Evolutionary conservation across 2,797 vertebrate genomes (phyloP), one percentile per base, ranked within the genome.

Genomic region (Sandelia bainsii): DNA sequence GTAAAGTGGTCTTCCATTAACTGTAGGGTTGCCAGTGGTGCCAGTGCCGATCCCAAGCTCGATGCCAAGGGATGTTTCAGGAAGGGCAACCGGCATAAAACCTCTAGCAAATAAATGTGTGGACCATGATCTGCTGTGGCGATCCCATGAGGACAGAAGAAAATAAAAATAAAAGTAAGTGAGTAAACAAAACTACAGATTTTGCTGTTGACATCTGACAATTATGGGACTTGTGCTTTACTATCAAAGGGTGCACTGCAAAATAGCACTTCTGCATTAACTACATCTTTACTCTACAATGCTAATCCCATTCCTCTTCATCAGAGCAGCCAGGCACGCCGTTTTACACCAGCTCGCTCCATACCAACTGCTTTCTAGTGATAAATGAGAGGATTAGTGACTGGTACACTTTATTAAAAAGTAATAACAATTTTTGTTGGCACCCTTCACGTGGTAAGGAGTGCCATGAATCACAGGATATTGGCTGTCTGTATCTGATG

Each of bases 401-500:
- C 95, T 95, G 96, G 95, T 97, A 96, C 96, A 98, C 97, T 99
- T 99, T 99, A 99, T 99, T 99, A 99, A 99, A 99, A 98, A 98
- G 96, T 98, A 99, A 99, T 99, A 99, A 98, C 96, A 98, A 96
- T 97, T 98, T 98, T 97, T 97, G 97, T 97, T 97, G 95, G 95
- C 96, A 97, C 96, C 96, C 96, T 98, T 99, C 97, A 97, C 95
- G 94, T 96, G 92, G 96, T 96, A 96, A 97, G 95, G 96, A 96
- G 92, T 92, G 85, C 95, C 95, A 99, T 99, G 97, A 98, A 99
- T 99, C 98, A 99, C 96, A 97, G 96, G 96, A 98, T 97, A 97
- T 96, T 96, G 97, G 95, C 96, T 99, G 98, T 98, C 97, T 95
- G 90, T 95, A 96, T 95, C 97, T 98, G 97, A 99, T 99, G 96